These are phyloP conservation scores for Lophura nycthemera DNA, from an alignment of 2,113 vertebrate species.

Conservation along the genomic window DNA sequence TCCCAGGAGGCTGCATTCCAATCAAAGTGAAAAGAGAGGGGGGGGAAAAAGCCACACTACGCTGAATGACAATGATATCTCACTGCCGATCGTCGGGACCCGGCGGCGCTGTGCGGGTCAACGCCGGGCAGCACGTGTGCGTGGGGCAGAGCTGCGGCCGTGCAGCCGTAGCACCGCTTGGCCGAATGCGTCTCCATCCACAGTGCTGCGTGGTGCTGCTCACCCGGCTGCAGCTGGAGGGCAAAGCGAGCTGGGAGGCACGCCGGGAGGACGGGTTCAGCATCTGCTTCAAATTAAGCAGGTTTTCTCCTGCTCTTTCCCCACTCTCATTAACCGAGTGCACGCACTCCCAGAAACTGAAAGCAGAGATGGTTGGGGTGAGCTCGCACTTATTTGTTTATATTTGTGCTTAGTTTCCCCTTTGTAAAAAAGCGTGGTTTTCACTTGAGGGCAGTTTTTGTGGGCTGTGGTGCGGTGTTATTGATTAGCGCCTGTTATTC, in stretches of 20 bases:
- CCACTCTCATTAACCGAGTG: neutral
- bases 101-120: neutral
- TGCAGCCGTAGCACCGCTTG: no score
- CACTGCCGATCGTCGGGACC: neutral
- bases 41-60: neutral
- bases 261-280: neutral
- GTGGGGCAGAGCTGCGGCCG: no score
- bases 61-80: neutral
- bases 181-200: neutral
- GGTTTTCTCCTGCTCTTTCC: neutral
- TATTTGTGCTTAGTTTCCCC: neutral
- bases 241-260: neutral
- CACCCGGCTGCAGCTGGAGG: neutral
- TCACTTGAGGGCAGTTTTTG: neutral
- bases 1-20: constrained; percentile 69
- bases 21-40: constrained; percentile 42
- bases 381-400: accelerated
- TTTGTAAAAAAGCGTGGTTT: neutral
- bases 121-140: neutral
- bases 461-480: constrained; percentile 26
- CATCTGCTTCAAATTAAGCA: neutral
- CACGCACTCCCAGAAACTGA: accelerated
- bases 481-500: neutral
- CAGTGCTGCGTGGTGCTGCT: neutral
- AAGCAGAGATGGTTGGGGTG: neutral